Conservation (phyloP, 2,113 vertebrate species). For the Pachypanchax playfairii region DNA sequence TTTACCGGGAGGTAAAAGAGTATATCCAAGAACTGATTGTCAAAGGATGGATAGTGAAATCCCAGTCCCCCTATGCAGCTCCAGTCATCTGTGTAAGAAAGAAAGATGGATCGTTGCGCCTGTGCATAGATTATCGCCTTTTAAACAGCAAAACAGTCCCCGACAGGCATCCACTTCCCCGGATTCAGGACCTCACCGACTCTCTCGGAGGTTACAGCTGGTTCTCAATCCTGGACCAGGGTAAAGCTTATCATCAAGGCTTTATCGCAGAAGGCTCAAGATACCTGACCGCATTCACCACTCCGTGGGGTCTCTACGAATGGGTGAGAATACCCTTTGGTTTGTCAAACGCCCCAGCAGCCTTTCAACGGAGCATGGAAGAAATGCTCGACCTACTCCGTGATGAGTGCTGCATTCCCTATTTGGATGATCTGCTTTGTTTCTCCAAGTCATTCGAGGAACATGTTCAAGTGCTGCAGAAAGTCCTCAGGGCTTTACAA, state of each 20-base stretch:
- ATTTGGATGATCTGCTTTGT: slow-evolving; percentile 1
- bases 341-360: slow-evolving; percentile 5
- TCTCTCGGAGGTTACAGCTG: slow-evolving; percentile 12
- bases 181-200: slow-evolving; percentile 20
- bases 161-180: background rate
- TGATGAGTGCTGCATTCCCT: slow-evolving; percentile 6
- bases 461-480: background rate
- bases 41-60: slow-evolving; percentile 7
- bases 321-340: slow-evolving; percentile 6
- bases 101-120: background rate
- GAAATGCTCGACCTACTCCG: slow-evolving; percentile 1
- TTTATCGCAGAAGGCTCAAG: slow-evolving; percentile 19
- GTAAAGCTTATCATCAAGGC: slow-evolving; percentile 17
- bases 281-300: slow-evolving; percentile 11
- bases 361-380: slow-evolving; percentile 25
- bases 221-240: slow-evolving; percentile 23
- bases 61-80: too few species aligned
- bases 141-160: slow-evolving; percentile 20
- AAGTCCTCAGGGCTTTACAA: too few species aligned
- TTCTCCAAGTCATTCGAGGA: slow-evolving; percentile 3
- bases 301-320: slow-evolving; percentile 5
- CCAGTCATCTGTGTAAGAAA: too few species aligned
- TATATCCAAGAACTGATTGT: slow-evolving; percentile 1
- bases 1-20: slow-evolving; percentile 20
- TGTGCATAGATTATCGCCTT: background rate